Evolutionary conservation across 2,888 invertebrate genomes (phyloP).

Genomic region (Luffia ferchaultella): DNA sequence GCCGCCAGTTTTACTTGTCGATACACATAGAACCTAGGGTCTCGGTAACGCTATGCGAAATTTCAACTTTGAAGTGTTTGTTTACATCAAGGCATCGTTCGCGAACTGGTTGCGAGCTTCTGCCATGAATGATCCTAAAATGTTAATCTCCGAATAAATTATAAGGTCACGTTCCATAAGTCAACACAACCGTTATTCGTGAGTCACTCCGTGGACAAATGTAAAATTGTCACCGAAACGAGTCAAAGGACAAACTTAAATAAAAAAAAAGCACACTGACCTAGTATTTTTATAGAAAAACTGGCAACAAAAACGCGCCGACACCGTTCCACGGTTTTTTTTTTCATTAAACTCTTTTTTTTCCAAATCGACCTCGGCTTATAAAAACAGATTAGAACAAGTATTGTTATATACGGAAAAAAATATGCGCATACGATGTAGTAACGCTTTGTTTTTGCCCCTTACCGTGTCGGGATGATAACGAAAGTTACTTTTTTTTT

Average conservation of each 20-base stretch:
- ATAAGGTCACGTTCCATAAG: slow-evolving; percentile 21
- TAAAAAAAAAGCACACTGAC: slow-evolving; percentile 26
- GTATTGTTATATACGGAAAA: background rate
- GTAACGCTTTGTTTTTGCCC: slow-evolving; percentile 5
- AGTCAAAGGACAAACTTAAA: slow-evolving; percentile 37
- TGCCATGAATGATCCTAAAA: slow-evolving; percentile 17
- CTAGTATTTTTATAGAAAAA: slow-evolving; percentile 34
- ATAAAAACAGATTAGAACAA: background rate
- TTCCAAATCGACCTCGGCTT: background rate
- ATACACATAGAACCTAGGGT: too few relatives aligned
- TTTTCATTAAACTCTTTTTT: background rate
- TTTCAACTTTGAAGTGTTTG: too few relatives aligned
- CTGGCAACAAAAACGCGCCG: slow-evolving; percentile 19
- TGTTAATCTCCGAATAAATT: slow-evolving; percentile 21
- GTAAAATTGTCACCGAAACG: slow-evolving; percentile 20
- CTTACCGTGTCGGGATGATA: slow-evolving; percentile 13
- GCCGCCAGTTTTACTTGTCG: too few relatives aligned
- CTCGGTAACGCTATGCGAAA: too few relatives aligned
- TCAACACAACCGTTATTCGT: slow-evolving; percentile 16
- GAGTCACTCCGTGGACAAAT: slow-evolving; percentile 22
- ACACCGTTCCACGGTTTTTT: slow-evolving; percentile 22
- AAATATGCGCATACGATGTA: background rate
- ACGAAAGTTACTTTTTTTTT: slow-evolving; percentile 17
- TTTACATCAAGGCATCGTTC: too few relatives aligned
- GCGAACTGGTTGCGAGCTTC: background rate